These are phyloP conservation scores for Epinephelus awoara DNA, from an alignment of 2,797 vertebrate species.

Conservation along the genomic window DNA sequence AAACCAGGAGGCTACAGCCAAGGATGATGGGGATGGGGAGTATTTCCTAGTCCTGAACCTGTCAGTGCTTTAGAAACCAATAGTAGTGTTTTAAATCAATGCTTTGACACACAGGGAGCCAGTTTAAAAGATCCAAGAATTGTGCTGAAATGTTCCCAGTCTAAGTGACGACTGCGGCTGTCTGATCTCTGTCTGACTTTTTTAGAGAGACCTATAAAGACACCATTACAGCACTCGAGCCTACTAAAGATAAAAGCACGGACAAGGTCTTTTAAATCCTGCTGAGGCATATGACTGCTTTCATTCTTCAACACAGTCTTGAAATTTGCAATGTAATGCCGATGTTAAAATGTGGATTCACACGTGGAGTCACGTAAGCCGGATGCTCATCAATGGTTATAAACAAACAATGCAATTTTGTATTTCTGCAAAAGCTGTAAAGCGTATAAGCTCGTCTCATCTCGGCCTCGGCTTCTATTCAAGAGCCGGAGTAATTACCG, in stretches of 20 bases:
- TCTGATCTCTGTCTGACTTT: slow-evolving; percentile 5
- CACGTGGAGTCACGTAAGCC: no score
- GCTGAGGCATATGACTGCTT: not conserved
- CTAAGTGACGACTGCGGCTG: slow-evolving; percentile 3
- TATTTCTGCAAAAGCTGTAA: not conserved
- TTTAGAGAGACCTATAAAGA: not conserved
- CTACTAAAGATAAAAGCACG: not conserved
- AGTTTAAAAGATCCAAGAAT: not conserved
- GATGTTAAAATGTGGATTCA: not conserved
- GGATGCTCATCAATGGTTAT: not conserved
- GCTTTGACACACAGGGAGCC: not conserved
- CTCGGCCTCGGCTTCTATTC: not conserved
- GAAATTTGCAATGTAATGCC: not conserved
- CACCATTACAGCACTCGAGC: not conserved
- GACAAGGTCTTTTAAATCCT: not conserved
- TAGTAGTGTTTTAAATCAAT: not conserved
- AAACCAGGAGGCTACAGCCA: no score
- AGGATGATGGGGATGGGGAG: not conserved
- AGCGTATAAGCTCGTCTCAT: not conserved
- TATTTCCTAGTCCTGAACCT: not conserved
- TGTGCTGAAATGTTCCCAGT: not conserved
- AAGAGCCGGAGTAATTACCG: not conserved
- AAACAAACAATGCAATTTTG: not conserved
- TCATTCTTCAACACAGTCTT: not conserved
- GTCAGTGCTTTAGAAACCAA: not conserved